A percentile compares a stretch with the other conserved stretches of the same genome.
phyloP scores from a whole-genome alignment of 2,797 vertebrate genomes.

The Triplophysa yarkandensis region DNA sequence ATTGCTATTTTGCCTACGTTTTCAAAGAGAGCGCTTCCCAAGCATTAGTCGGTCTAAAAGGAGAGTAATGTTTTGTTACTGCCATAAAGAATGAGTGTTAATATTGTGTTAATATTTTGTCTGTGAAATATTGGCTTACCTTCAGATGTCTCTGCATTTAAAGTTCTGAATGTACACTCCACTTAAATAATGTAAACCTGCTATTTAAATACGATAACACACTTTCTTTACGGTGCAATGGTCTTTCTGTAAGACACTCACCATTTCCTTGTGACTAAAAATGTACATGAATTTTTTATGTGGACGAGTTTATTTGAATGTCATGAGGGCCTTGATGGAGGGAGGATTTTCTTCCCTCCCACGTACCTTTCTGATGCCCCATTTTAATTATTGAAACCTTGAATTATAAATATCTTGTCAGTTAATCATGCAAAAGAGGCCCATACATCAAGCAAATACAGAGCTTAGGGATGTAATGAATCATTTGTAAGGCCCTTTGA shows the following conservation, averaged over 20 bases:
- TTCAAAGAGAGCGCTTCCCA: too few species aligned
- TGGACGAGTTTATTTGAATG: constrained; percentile 33
- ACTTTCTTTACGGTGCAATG: neutral
- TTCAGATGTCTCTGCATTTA: too few species aligned
- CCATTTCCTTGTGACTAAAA: neutral
- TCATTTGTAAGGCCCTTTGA: constrained; percentile 39
- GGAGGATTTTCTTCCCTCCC: constrained; percentile 5
- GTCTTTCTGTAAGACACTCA: constrained; percentile 7
- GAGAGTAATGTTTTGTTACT: too few species aligned
- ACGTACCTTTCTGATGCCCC: constrained; percentile 24
- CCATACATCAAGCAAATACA: constrained; percentile 33
- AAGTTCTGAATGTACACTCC: too few species aligned
- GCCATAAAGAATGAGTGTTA: too few species aligned
- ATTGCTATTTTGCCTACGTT: too few species aligned
- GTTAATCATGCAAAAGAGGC: constrained; percentile 24
- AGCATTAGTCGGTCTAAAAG: neutral
- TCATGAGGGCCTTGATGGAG: constrained; percentile 45
- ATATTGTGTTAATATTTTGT: too few species aligned
- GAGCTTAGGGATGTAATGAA: constrained; percentile 38
- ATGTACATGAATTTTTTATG: neutral
- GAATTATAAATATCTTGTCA: constrained; percentile 40
- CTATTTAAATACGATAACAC: neutral
- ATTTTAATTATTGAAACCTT: constrained; percentile 44
- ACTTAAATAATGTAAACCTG: neutral
- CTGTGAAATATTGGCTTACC: too few species aligned